Conservation (phyloP, 2,888 invertebrate species). For the Calameuta idolon region DNA sequence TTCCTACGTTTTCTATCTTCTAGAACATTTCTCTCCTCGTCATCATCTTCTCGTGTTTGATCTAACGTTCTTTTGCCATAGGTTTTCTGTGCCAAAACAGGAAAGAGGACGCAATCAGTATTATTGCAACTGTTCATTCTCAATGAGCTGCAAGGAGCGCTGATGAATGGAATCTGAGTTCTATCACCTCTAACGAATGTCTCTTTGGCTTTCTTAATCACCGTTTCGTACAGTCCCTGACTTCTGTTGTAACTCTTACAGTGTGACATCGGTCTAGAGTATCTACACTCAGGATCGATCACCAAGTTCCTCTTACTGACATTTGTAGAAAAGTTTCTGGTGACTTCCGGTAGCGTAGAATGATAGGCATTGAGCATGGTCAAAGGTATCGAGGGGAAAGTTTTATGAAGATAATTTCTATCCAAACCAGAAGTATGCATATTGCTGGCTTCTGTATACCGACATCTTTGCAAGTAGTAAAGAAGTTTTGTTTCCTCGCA, state of each 20-base stretch:
- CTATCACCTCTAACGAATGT: conserved; percentile 50
- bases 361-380: conserved; percentile 56
- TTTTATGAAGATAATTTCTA: conserved; percentile 19
- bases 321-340: conserved; percentile 47
- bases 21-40: conserved; percentile 5
- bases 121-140: conserved; percentile 33
- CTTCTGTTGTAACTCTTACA: conserved; percentile 35
- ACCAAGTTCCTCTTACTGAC: conserved; percentile 23
- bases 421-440: conserved; percentile 23
- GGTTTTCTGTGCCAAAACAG: conserved; percentile 30
- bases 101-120: conserved; percentile 47
- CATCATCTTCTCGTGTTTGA: conserved; percentile 29
- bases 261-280: conserved; percentile 61
- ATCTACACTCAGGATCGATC: conserved; percentile 35
- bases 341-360: conserved; percentile 55
- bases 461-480: conserved; percentile 76
- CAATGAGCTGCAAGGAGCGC: conserved; percentile 54
- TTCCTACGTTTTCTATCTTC: conserved; percentile 39
- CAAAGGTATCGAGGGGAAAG: conserved; percentile 35
- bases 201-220: conserved; percentile 54
- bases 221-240: conserved; percentile 48
- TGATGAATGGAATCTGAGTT: conserved; percentile 56
- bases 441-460: conserved; percentile 53
- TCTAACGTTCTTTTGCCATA: conserved; percentile 48
- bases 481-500: conserved; percentile 77